Conservation (phyloP, 2,797 vertebrate species). For the Arctocebus calabarensis region DNA sequence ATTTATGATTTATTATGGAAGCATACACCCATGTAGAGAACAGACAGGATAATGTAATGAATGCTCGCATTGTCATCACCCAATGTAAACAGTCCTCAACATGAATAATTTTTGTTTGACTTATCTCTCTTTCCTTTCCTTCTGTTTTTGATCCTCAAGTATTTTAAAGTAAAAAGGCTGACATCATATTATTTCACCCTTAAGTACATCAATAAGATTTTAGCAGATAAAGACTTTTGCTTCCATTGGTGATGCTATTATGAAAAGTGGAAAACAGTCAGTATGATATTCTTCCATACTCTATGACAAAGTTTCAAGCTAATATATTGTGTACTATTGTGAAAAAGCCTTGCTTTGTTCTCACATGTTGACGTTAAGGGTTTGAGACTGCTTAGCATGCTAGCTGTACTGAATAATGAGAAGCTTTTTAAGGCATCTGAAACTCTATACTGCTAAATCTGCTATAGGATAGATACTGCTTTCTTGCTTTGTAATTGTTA, state of each 20-base stretch:
- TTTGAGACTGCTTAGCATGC: not conserved
- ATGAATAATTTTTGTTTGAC: not conserved
- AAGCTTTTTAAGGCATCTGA: slow-evolving; percentile 8
- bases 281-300: not conserved
- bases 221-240: not conserved
- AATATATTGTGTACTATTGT: not conserved
- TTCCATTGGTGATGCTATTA: not conserved
- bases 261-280: not conserved
- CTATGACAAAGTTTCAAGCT: not conserved
- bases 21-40: not conserved
- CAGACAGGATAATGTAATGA: not conserved
- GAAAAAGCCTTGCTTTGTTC: not conserved
- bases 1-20: not conserved
- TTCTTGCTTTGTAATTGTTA: slow-evolving; percentile 26
- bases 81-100: not conserved
- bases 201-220: not conserved
- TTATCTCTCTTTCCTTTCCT: not conserved
- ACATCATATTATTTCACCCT: not conserved
- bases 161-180: slow-evolving; percentile 16
- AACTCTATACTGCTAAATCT: not conserved
- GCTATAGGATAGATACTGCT: not conserved
- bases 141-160: not conserved
- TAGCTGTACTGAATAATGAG: not conserved
- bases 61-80: not conserved
- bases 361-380: not conserved